Conservation (phyloP, 2,113 vertebrate genomes). For the Panurus biarmicus region DNA sequence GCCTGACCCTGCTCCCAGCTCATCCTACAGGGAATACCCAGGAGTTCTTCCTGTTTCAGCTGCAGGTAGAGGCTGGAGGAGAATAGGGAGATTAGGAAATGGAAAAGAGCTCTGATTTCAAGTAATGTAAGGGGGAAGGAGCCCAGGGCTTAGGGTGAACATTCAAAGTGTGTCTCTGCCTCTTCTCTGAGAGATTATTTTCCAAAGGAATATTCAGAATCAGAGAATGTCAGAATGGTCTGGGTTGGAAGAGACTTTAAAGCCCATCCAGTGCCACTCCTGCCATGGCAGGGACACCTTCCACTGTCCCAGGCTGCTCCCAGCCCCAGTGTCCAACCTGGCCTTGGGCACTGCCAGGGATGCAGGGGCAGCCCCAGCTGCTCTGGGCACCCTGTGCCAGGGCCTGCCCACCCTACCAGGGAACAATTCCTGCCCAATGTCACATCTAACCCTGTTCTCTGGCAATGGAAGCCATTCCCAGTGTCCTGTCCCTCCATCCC, state of each 20-base stretch:
- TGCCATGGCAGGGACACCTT: neutral
- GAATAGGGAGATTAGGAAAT: neutral
- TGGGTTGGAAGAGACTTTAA: neutral
- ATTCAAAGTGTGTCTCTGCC: neutral
- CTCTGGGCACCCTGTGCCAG: neutral
- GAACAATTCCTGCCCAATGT: neutral
- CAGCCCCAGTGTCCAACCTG: neutral
- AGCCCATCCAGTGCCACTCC: accelerated
- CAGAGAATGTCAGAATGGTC: neutral
- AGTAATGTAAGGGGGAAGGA: neutral
- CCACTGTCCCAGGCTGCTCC: neutral
- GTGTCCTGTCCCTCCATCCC: neutral
- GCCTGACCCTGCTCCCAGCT: neutral
- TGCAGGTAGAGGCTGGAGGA: neutral
- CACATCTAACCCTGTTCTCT: neutral
- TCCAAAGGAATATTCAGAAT: neutral
- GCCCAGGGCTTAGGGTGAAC: accelerated
- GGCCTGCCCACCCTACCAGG: neutral
- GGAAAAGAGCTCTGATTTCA: neutral
- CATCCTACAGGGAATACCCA: neutral
- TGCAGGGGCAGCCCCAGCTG: neutral
- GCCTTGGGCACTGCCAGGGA: neutral
- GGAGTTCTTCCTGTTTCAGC: neutral
- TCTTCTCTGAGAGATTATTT: neutral
- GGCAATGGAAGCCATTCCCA: neutral